Evolutionary conservation across 92 coral and sea anemone genomes (phyloP).

Genomic region (Parazoanthus atlanticus): DNA sequence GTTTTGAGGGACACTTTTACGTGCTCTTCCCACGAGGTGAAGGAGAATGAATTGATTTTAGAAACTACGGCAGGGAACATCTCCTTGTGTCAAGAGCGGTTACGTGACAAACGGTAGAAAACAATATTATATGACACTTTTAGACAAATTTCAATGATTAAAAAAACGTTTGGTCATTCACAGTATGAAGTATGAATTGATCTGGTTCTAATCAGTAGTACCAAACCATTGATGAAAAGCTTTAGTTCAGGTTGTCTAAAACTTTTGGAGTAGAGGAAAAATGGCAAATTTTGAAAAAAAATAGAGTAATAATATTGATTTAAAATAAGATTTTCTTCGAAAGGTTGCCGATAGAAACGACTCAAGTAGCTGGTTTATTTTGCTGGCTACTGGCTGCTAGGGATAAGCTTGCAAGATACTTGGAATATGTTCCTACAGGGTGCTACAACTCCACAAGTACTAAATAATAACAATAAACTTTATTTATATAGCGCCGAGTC

Average conservation of each 20-base stretch:
- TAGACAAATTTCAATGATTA: too few relatives aligned
- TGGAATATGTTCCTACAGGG: neutral
- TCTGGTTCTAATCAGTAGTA: too few relatives aligned
- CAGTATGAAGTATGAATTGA: too few relatives aligned
- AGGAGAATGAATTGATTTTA: neutral
- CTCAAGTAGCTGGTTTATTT: too few relatives aligned
- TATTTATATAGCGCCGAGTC: too few relatives aligned
- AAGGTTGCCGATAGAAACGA: too few relatives aligned
- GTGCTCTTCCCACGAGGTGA: neutral
- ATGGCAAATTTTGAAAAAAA: neutral
- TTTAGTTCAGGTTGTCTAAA: neutral
- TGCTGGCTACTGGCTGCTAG: too few relatives aligned
- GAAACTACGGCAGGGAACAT: neutral
- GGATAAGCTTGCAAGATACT: neutral
- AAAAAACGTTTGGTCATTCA: too few relatives aligned
- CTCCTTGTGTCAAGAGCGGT: neutral
- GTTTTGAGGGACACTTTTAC: neutral
- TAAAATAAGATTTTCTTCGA: too few relatives aligned
- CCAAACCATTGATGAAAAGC: neutral
- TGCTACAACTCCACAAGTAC: neutral
- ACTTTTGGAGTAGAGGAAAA: too few relatives aligned
- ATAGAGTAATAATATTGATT: too few relatives aligned
- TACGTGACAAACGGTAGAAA: neutral
- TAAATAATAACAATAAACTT: too few relatives aligned
- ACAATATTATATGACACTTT: neutral